A percentile compares a stretch with the other conserved stretches of the same genome.
Conservation (phyloP, 2,797 vertebrate genomes). For the Tenualosa ilisha region DNA sequence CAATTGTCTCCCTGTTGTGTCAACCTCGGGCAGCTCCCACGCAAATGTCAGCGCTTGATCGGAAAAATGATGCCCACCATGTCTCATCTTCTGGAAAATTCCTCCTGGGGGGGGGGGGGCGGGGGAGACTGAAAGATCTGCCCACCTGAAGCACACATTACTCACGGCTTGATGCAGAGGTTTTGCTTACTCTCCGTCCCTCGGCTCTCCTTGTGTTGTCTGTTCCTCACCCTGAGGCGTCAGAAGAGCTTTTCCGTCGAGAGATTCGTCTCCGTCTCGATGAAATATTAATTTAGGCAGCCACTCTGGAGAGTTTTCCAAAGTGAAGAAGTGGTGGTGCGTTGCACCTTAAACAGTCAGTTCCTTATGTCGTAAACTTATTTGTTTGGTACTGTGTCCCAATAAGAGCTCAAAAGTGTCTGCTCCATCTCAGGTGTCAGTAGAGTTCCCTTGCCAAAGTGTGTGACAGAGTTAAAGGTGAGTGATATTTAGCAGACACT, state of each 20-base stretch:
- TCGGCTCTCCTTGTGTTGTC: background rate
- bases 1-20: background rate
- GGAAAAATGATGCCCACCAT: background rate
- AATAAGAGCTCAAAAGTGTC: background rate
- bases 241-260: background rate
- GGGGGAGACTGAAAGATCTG: background rate
- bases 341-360: background rate
- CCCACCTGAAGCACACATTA: background rate
- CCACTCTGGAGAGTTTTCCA: background rate
- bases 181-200: background rate
- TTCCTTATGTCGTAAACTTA: background rate
- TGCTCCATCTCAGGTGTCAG: too few species aligned
- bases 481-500: too few species aligned
- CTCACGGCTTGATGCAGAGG: background rate
- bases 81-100: conserved; percentile 9
- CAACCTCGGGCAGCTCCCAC: background rate
- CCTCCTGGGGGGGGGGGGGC: background rate
- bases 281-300: background rate
- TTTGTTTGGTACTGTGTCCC: background rate
- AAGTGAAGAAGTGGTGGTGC: background rate
- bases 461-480: background rate
- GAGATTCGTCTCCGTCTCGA: background rate
- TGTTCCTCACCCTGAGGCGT: background rate
- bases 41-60: conserved; percentile 3
- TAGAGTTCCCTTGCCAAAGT: background rate